Evolutionary conservation across 2,888 invertebrate species (phyloP), one percentile per base, ranked within the genome.

Genomic region (Lochmaea crataegi): DNA sequence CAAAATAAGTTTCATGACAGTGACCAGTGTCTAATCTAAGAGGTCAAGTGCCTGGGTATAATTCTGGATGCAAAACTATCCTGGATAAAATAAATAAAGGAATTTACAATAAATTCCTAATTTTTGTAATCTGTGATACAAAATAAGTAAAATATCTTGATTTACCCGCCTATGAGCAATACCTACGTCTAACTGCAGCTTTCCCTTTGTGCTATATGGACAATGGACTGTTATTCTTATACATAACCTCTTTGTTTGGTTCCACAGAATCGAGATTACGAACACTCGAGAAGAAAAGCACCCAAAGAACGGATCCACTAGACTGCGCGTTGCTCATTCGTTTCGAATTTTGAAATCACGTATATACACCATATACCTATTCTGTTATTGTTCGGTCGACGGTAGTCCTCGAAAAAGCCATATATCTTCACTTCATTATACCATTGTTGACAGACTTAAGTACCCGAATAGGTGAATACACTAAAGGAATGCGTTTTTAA

Each of bases 261-360:
- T 57, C 61, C 42, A 82, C 81, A 78, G 79, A 70, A 69, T 66
- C 41, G 42, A 69, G 81, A 82, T 82, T 82, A 80, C 78, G 79
- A 81, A 80, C 80, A 80, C 79, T 76, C 75, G 74, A 68, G 70
- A 63, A 68, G 58, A 61, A 76, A 41, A 79, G 73, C 75, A 68
- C 79, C 81, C 42, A 2, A 68, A 65, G 63, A 51, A 75, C 53
- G 78, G 67, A 77, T 68, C 80, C 82, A 82, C 79, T 82, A 79
- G 79, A 81, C 80, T 82, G 80, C 11, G 80, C 83, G 80, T 82
- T 79, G 79, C 78, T 81, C 81, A 83, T 84, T 84, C 83, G 82
- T 83, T 82, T 77, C 80, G 77, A 80, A 81, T 76, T 82, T 82
- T 81, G 79, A 78, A 75, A 81, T 79, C 80, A 76, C 75, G 78